These are phyloP conservation scores for Sclerurus mexicanus DNA, from an alignment of 2,113 vertebrate genomes.

Conservation along the genomic window DNA sequence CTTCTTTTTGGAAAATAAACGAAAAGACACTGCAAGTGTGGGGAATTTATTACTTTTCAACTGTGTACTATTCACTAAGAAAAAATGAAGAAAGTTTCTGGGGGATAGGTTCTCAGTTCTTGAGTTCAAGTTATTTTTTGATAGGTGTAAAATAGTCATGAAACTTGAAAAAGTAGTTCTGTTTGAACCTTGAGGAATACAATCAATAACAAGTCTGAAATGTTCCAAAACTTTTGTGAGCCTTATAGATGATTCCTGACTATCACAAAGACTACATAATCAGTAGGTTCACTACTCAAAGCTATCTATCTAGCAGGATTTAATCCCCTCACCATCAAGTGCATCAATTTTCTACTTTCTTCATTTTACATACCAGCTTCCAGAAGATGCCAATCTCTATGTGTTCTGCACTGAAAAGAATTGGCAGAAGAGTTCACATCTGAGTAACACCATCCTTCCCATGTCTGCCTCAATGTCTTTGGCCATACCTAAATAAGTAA, in stretches of 20 bases:
- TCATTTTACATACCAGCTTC: background rate
- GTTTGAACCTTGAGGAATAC: background rate
- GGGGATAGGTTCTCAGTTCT: background rate
- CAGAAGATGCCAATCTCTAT: background rate
- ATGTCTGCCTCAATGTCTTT: background rate
- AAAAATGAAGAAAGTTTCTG: background rate
- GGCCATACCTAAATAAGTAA: background rate
- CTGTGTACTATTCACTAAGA: background rate
- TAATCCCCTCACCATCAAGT: background rate
- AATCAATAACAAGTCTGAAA: background rate
- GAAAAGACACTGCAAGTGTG: background rate
- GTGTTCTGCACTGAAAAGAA: background rate
- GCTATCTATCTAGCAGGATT: background rate
- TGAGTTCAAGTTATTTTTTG: background rate
- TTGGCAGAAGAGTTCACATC: background rate
- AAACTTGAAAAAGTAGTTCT: background rate
- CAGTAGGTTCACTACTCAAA: background rate
- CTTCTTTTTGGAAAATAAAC: background rate
- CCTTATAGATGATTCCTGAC: background rate
- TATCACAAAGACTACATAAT: background rate
- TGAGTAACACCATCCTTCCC: background rate
- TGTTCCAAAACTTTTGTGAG: background rate
- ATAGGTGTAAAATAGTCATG: background rate
- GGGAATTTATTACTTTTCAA: background rate
- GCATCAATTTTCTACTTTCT: background rate